Evolutionary conservation across 2,888 invertebrate genomes (phyloP), one percentile per base, ranked within the genome.

Genomic region (Heliothis peltigera): DNA sequence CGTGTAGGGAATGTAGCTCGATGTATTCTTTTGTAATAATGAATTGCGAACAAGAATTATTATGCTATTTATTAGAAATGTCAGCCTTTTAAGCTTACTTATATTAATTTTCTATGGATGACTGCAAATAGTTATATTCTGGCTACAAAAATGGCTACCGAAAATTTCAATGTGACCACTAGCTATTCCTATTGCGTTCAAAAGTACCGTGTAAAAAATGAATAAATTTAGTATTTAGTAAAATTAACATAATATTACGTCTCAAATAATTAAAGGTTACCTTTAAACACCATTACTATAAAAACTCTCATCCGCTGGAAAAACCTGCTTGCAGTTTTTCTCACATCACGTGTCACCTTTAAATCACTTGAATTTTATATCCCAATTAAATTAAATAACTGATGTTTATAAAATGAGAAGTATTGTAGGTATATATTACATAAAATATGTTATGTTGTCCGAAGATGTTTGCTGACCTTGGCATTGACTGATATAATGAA

Each of bases 271-370:
- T n/a, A 42, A 22, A 32, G 7, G 35, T 25, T 49, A 44, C 32
- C 10, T 49, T 8, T 22, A 47, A 47, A 43, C 28, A 64, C n/a
- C 17, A 48, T 43, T 12, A 0, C 25, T 4, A 42, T 58, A 68
- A 70, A 68, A 73, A 68, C 53, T 54, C n/a, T 25, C 46, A 75
- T 70, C 39, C 44, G 52, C 32, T 8, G 63, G 44, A 46, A 70
- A 70, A 70, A 70, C 70, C 70, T 17, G 55, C 17, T 56, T 56
- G 75, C 51, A 70, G 63, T 70, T 62, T 75, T 75, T 75, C 44
- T 53, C 6, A 53, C 21, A 22, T 39, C 70, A 69, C 74, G 53
- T 68, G 70, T 39, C 54, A 55, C 67, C 32, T 54, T 25, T 54
- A 60, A 44, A 54, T 35, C 49, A 54, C 22, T 48, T 44, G 42